Evolutionary conservation across 1,140 invertebrate species (phyloP).

Genomic region (Mesaphorura yosii): DNA sequence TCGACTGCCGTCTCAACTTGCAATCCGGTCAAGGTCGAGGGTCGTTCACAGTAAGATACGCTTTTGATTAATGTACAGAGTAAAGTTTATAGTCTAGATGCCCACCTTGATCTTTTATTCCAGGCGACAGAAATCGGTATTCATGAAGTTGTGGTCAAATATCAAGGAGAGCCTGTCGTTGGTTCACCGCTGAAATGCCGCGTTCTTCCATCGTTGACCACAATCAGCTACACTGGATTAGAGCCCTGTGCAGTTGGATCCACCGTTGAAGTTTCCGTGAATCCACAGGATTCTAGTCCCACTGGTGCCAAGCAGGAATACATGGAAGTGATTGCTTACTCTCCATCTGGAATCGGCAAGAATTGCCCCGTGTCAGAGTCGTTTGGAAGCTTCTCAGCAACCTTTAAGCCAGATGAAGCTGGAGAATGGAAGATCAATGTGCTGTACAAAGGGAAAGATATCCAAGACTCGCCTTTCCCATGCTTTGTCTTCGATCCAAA

Average conservation of each 20-base stretch:
- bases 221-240: slow-evolving; percentile 78
- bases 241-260: slow-evolving; percentile 87
- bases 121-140: slow-evolving; percentile 84
- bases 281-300: slow-evolving; percentile 41
- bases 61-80: no score
- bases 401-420: slow-evolving; percentile 90
- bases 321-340: slow-evolving; percentile 74
- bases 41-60: slow-evolving; percentile 67
- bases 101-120: no score
- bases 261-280: slow-evolving; percentile 88
- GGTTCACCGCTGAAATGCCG: slow-evolving; percentile 66
- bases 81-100: no score
- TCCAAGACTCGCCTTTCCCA: slow-evolving; percentile 89
- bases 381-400: slow-evolving; percentile 73
- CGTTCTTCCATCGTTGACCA: slow-evolving; percentile 68
- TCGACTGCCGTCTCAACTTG: slow-evolving; percentile 51
- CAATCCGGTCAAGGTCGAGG: slow-evolving; percentile 53
- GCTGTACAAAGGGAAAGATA: slow-evolving; percentile 86
- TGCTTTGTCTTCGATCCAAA: slow-evolving; percentile 95
- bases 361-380: slow-evolving; percentile 61
- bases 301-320: slow-evolving; percentile 60
- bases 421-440: slow-evolving; percentile 95
- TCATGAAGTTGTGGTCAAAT: slow-evolving; percentile 66
- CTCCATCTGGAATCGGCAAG: slow-evolving; percentile 65
- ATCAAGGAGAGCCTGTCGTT: slow-evolving; percentile 48